Base-by-base conservation (phyloP, 2,113 vertebrate species). In the Aldabrachelys gigantea region DNA sequence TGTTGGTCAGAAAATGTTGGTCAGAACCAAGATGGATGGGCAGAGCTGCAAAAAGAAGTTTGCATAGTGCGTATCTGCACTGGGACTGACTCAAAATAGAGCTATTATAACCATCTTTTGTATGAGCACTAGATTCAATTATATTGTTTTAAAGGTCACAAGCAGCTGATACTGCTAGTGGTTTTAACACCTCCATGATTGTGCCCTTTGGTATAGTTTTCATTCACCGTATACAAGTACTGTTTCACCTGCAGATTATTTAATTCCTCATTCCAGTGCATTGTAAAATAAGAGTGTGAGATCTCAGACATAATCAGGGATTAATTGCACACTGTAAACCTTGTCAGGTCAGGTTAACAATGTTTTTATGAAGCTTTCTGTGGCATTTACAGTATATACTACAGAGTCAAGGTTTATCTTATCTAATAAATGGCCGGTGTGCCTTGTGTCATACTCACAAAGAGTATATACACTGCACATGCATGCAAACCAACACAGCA, bases 151-250 rank as follows among this genome's bases (percentile, higher is more conserved):
- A 94, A 94, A 88, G 16, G 4, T 53, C 80, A 57, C 83, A 72
- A 80, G 2, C 11, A 88, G 22, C 2, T 44, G 41, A 47, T 78
- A 29, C 21, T 47, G 41, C 41, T 0, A 10, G 72, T 75, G 85
- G 88, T 84, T 91, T 88, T 84, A 86, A 84, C 44, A 57, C 86
- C 53, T 50, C 88, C 57, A 87, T 92, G 56, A 82, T 62, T 44
- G 52, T 4, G 11, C 1, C 57, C 13, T 10, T 79, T 10, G 1
- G 35, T 22, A 59, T 49, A 52, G 17, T 52, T 69, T 72, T 81
- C 22, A 89, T 91, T 91, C 85, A 62, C 56, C 1, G 0, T 8
- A 69, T 80, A 79, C 87, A 79, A 83, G 69, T 56, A 84, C 57
- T 52, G 78, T 56, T 41, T 84, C 91, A 83, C 38, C 54, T 83